Evolutionary conservation across 2,888 invertebrate species (phyloP).

Genomic region (Eustalomyia histrio): DNA sequence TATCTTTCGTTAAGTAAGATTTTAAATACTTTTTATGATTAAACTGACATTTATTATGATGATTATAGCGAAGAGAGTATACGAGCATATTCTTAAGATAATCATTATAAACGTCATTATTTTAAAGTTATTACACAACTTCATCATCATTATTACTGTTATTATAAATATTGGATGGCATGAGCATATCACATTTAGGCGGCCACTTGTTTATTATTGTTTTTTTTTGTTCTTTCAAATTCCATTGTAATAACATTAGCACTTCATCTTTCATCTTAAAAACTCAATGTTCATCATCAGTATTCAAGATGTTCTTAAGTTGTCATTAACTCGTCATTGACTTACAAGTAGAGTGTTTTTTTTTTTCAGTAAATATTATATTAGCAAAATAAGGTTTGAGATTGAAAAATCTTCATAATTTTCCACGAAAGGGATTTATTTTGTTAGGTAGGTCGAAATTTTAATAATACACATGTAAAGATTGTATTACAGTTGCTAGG

Average conservation of each 20-base stretch:
- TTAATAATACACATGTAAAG: not conserved
- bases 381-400: not conserved
- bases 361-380: not conserved
- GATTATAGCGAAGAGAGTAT: constrained; percentile 32
- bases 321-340: constrained; percentile 65
- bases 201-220: constrained; percentile 40
- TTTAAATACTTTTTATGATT: constrained; percentile 50
- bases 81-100: constrained; percentile 28
- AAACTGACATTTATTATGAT: constrained; percentile 12
- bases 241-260: constrained; percentile 59
- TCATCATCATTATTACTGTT: constrained; percentile 8
- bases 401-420: not conserved
- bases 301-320: constrained; percentile 64
- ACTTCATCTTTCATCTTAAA: constrained; percentile 49
- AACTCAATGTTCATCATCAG: constrained; percentile 59
- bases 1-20: constrained; percentile 34
- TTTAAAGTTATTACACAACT: not conserved
- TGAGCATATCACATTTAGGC: constrained; percentile 36
- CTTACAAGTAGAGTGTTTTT: constrained; percentile 33
- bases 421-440: not conserved
- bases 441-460: not conserved
- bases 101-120: not conserved
- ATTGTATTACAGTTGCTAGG: not conserved
- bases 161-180: not conserved
- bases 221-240: not conserved